Percentiles rank a stretch among this genome's conserved stretches.
phyloP scores from a whole-genome alignment of 2,888 invertebrate species.

The Andricus curvator region DNA sequence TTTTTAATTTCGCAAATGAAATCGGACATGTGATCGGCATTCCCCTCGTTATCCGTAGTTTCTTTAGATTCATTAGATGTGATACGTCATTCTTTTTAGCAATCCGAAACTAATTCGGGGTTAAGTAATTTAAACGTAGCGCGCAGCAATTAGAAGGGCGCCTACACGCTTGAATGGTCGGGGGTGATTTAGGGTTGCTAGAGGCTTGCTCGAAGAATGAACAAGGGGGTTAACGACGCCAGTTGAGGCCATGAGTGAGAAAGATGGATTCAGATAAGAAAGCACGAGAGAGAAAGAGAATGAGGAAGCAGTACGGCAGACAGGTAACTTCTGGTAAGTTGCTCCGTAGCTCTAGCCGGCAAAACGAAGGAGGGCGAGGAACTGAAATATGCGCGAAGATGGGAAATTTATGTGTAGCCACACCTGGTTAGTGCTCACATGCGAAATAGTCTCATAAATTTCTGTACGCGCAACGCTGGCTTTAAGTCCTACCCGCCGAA shows the following conservation, averaged over 20 bases:
- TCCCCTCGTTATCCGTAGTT: slow-evolving; percentile 13
- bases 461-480: slow-evolving; percentile 68
- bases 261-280: slow-evolving; percentile 32
- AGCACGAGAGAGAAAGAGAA: slow-evolving; percentile 48
- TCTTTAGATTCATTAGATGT: slow-evolving; percentile 59
- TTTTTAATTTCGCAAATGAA: neutral
- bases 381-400: slow-evolving; percentile 76
- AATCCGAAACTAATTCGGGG: slow-evolving; percentile 76
- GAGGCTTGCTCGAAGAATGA: slow-evolving; percentile 72
- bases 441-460: slow-evolving; percentile 77
- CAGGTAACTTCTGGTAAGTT: slow-evolving; percentile 74
- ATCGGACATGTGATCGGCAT: slow-evolving; percentile 19
- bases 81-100: slow-evolving; percentile 73
- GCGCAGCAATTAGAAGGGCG: slow-evolving; percentile 74
- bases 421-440: slow-evolving; percentile 77
- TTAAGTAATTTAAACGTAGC: slow-evolving; percentile 77
- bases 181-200: slow-evolving; percentile 73
- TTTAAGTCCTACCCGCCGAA: slow-evolving; percentile 71
- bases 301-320: slow-evolving; percentile 56
- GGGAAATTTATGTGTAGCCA: slow-evolving; percentile 77
- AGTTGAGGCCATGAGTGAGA: slow-evolving; percentile 46
- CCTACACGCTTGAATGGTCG: slow-evolving; percentile 63
- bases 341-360: slow-evolving; percentile 62
- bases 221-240: slow-evolving; percentile 59
- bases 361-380: slow-evolving; percentile 66